phyloP scores from a whole-genome alignment of 1,140 invertebrate species.

The Leptinotarsa defecta region DNA sequence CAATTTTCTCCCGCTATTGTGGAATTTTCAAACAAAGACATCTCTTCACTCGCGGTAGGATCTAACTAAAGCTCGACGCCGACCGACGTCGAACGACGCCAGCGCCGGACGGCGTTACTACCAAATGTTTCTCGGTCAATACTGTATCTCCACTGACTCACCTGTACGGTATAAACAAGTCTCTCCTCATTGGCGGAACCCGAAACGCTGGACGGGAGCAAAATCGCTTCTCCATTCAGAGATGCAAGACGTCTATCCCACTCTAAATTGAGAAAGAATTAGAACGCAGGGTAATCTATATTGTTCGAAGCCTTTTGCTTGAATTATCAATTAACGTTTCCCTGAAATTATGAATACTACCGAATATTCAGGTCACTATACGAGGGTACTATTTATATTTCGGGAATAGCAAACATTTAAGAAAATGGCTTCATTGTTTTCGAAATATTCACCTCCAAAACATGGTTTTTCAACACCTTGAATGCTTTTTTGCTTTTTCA shows the following conservation, averaged over 20 bases:
- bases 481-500: no score
- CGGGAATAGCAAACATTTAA: no score
- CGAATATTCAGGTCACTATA: no score
- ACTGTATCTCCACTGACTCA: conserved; percentile 33
- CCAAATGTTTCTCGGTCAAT: conserved; percentile 55
- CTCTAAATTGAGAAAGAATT: neutral
- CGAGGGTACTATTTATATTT: no score
- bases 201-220: neutral
- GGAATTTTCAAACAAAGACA: conserved; percentile 52
- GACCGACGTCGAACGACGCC: conserved; percentile 47
- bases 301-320: no score
- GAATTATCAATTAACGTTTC: no score
- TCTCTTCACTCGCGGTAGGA: conserved; percentile 51
- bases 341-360: no score
- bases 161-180: conserved; percentile 2
- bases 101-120: conserved; percentile 53
- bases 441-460: no score
- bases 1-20: conserved; percentile 47
- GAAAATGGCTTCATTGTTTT: no score
- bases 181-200: neutral
- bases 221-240: neutral
- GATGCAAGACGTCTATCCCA: neutral
- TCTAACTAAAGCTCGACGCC: conserved; percentile 53
- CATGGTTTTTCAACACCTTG: no score
- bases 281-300: no score